These are phyloP conservation scores for Diadegma fenestrale DNA, from an alignment of 2,888 invertebrate species.

Conservation along the genomic window DNA sequence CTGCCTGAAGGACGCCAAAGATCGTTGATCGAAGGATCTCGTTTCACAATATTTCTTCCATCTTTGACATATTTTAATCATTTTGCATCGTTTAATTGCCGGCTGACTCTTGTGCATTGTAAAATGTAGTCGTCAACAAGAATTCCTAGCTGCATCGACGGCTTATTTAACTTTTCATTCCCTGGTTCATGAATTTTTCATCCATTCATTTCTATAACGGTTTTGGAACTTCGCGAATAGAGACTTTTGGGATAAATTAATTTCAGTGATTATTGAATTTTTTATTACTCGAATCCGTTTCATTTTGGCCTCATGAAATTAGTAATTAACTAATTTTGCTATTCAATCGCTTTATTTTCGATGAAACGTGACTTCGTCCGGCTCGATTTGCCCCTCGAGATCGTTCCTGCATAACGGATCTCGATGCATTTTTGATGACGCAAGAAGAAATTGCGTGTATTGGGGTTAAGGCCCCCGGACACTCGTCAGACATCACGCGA, in stretches of 20 bases:
- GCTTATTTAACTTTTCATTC: background rate
- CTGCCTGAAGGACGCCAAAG: constrained; percentile 48
- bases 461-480: constrained; percentile 4
- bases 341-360: background rate
- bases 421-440: background rate
- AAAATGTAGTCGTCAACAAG: background rate
- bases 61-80: constrained; percentile 19
- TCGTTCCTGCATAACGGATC: background rate
- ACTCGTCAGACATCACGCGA: background rate
- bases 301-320: background rate
- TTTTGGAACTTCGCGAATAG: background rate
- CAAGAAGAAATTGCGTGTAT: background rate
- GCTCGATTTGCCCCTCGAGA: background rate
- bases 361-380: background rate
- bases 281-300: background rate
- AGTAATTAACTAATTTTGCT: background rate
- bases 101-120: constrained; percentile 1
- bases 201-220: background rate
- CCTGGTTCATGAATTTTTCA: background rate
- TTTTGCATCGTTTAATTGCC: constrained; percentile 34
- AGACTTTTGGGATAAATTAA: background rate
- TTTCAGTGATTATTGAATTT: background rate
- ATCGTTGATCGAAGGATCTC: constrained; percentile 58
- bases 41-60: constrained; percentile 10
- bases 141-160: background rate